phyloP scores from a whole-genome alignment of 2,888 invertebrate species.

The Schizaphis graminum region DNA sequence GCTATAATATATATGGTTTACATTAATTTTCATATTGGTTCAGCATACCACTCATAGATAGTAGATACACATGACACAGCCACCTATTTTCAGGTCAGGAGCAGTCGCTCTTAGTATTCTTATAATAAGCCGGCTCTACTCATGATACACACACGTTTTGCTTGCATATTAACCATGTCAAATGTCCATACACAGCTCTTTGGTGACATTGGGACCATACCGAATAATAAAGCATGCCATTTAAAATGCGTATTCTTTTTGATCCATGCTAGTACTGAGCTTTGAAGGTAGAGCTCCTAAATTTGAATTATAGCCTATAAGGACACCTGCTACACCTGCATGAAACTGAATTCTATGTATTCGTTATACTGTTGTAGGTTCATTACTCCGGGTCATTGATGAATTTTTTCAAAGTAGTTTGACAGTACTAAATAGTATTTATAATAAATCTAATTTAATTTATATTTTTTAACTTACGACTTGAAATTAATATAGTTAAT shows the following conservation, averaged over 20 bases:
- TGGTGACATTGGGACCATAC: constrained; percentile 89
- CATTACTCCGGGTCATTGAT: constrained; percentile 72
- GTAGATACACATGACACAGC: no score
- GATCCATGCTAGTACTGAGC: constrained; percentile 71
- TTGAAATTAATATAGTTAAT: no score
- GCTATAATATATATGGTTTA: no score
- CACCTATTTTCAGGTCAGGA: no score
- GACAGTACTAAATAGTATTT: no score
- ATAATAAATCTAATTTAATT: no score
- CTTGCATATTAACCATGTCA: constrained; percentile 84
- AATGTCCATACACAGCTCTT: constrained; percentile 88
- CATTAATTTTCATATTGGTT: no score
- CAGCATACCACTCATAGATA: no score
- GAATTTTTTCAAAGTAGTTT: no score
- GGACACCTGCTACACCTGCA: constrained; percentile 85
- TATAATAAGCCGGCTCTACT: constrained; percentile 70
- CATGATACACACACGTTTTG: constrained; percentile 86
- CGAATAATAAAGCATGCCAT: constrained; percentile 91
- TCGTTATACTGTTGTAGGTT: constrained; percentile 77
- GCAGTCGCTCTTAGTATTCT: no score
- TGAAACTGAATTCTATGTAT: constrained; percentile 78
- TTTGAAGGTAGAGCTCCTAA: constrained; percentile 72
- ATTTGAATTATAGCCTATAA: constrained; percentile 73
- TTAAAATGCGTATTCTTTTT: constrained; percentile 87
- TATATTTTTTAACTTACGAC: no score